phyloP scores from a whole-genome alignment of 2,888 invertebrate species.

The Caenorhabditis imperialis region DNA sequence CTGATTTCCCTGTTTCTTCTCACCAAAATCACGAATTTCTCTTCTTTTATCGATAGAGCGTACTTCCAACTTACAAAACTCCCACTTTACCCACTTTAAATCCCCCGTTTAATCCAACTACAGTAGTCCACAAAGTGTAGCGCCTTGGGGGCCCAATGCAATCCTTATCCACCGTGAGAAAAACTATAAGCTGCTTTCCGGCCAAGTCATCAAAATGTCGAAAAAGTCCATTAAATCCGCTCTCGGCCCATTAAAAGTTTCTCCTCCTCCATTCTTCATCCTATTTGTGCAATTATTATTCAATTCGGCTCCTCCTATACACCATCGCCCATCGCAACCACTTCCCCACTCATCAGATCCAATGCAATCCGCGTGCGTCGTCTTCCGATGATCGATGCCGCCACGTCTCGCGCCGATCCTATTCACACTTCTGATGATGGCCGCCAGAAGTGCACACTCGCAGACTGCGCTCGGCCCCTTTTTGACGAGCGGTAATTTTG shows the following conservation, averaged over 20 bases:
- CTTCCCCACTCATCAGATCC: slow-evolving; percentile 9
- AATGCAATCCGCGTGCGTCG: slow-evolving; percentile 43
- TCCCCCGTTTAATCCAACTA: too few relatives aligned
- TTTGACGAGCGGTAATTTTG: slow-evolving; percentile 49
- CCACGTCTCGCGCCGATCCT: slow-evolving; percentile 16
- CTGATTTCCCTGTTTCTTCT: too few relatives aligned
- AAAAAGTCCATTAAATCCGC: not conserved
- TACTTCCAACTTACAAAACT: too few relatives aligned
- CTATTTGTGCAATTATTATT: slow-evolving; percentile 26
- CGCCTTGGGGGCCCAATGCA: slow-evolving; percentile 4
- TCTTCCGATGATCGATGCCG: slow-evolving; percentile 49
- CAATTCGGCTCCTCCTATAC: slow-evolving; percentile 16
- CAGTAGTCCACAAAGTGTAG: slow-evolving; percentile 4
- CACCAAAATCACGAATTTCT: too few relatives aligned
- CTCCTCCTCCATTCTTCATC: slow-evolving; percentile 6
- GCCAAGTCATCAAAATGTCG: slow-evolving; percentile 18
- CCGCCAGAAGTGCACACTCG: slow-evolving; percentile 13
- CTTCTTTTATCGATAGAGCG: too few relatives aligned
- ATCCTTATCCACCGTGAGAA: slow-evolving; percentile 41
- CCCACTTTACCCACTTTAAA: too few relatives aligned
- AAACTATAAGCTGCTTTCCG: slow-evolving; percentile 5
- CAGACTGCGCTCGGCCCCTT: slow-evolving; percentile 46
- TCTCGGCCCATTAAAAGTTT: slow-evolving; percentile 35
- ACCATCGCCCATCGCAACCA: slow-evolving; percentile 35
- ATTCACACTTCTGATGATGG: slow-evolving; percentile 16